phyloP scores from a whole-genome alignment of 2,113 vertebrate species.

The Gobiocypris rarus region DNA sequence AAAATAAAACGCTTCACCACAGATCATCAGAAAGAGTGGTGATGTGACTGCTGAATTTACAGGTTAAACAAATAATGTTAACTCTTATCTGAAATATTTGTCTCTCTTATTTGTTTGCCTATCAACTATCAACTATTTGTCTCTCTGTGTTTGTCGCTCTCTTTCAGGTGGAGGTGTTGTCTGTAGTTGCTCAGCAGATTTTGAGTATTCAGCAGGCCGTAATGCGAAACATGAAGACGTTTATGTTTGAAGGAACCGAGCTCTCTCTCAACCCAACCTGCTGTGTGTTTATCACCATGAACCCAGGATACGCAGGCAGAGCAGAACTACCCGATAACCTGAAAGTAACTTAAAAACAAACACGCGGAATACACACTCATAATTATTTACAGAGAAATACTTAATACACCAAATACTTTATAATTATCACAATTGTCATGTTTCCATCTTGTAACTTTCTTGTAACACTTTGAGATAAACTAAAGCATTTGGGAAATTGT shows the following conservation, averaged over 20 bases:
- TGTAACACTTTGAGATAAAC: not conserved
- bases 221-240: slow-evolving; percentile 80
- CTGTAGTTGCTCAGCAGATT: slow-evolving; percentile 93
- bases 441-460: not conserved
- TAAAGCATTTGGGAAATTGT: not conserved
- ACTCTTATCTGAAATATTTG: too few species aligned
- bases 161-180: slow-evolving; percentile 89
- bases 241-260: slow-evolving; percentile 91
- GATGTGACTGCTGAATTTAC: not conserved
- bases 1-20: not conserved
- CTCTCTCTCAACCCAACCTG: slow-evolving; percentile 90
- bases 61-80: not conserved
- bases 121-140: too few species aligned
- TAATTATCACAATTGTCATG: too few species aligned
- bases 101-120: too few species aligned
- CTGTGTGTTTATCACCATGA: slow-evolving; percentile 94
- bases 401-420: too few species aligned
- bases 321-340: slow-evolving; percentile 93
- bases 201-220: slow-evolving; percentile 93
- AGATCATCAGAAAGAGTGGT: too few species aligned
- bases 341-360: slow-evolving; percentile 78
- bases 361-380: not conserved
- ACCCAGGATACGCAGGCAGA: slow-evolving; percentile 92
- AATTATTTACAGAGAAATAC: not conserved
- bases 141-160: not conserved